Base-by-base conservation (phyloP, 2,113 vertebrate species). In the Hylia prasina region DNA sequence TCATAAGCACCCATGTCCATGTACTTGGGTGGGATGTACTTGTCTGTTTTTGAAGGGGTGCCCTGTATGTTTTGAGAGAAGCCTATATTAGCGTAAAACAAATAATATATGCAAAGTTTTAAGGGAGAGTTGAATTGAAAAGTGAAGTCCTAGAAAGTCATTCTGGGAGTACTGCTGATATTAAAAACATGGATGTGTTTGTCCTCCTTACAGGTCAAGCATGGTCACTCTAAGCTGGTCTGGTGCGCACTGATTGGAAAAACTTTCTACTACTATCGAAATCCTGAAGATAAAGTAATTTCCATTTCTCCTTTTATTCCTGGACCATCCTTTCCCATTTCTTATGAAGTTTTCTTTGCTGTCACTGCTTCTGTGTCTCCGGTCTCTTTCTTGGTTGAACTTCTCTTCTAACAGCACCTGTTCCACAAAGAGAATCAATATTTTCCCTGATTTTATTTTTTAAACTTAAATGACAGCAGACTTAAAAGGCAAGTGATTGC, bases 171-270 rank as follows among this genome's bases (percentile, higher is more conserved):
- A n/a, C 24, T 70, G n/a, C 35, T 90, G 45, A 44, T 69, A 33
- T 44, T 82, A 76, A 76, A 85, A 85, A 22, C 8, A 3, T 51
- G 8, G 22, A 27, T 94, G 48, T 76, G 19, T 90, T 69, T 95
- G 54, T 82, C 42, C 40, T 81, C 66, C 44, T 93, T 94, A 42
- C 95, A 99, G 99, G 99, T 99, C 87, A 99, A 99, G 94, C 99
- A 99, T 22, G 99, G 99, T 68, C 98, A 98, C 96, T 99, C 99
- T 22, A 99, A 99, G 95, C 98, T 99, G 94, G 98, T 99, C 63
- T 99, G 99, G 99, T 99, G 99, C 42, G 96, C 98, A 30, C 93
- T 99, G 92, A 97, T 99, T 48, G 98, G 98, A 89, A 99, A 98
- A 90, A 91, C 97, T 35, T 99, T 99, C 94, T 98, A 98, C 95